Evolutionary conservation across 2,113 vertebrate species (phyloP).

Genomic region (Corythornis vintsioides): DNA sequence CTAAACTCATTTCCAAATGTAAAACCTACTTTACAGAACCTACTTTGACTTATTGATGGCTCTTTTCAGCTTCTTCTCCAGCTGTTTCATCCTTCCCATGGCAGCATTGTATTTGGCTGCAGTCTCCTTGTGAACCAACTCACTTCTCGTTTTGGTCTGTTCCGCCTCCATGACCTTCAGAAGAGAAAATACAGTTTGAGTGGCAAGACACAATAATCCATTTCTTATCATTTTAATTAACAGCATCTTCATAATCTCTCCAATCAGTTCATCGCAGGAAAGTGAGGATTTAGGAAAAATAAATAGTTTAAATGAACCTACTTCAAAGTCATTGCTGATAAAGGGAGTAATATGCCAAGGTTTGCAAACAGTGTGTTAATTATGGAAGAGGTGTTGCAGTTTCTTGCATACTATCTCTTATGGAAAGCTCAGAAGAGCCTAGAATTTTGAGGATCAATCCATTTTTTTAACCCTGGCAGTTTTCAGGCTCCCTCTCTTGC

Average conservation of each 20-base stretch:
- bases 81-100: constrained; percentile 91
- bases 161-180: constrained; percentile 96
- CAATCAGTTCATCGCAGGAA: background rate
- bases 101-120: constrained; percentile 91
- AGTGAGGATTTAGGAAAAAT: background rate
- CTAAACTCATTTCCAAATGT: accelerated
- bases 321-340: background rate
- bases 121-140: constrained; percentile 92
- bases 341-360: background rate
- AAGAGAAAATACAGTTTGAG: constrained; percentile 8
- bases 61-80: constrained; percentile 96
- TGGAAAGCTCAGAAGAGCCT: background rate
- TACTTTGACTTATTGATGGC: constrained; percentile 98
- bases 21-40: constrained; percentile 82
- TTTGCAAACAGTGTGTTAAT: background rate
- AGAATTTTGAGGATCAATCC: background rate
- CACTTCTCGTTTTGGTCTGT: constrained; percentile 90
- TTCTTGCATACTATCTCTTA: background rate
- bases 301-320: background rate
- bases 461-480: background rate
- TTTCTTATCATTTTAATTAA: background rate
- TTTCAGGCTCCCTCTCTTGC: background rate
- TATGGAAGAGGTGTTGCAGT: background rate
- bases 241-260: background rate
- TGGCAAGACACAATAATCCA: background rate